Base-by-base conservation (phyloP, 2,113 vertebrate species). In the Chaetops frenatus region DNA sequence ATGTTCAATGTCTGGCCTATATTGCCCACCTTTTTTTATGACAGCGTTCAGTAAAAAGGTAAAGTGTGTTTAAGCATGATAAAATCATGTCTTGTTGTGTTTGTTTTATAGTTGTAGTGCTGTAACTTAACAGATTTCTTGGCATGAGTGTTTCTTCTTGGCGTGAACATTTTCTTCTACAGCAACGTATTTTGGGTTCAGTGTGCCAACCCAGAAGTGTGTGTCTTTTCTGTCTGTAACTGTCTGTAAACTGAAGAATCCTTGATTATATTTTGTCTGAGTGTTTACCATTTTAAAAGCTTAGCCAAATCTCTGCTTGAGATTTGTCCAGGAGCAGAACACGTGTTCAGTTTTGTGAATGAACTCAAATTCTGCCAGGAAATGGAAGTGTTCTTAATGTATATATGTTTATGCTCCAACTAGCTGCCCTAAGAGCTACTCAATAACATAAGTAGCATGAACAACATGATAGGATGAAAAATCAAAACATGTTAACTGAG, bases 81-180 rank as follows among this genome's bases (percentile, higher is more conserved):
- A 56, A 79, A 88, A 90, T 69, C 22, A 36, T 42, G 31, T 60
- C 56, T 92, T 77, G 35, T 58, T 29, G 24, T 70, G 27, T 76
- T 95, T 92, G 33, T 89, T 89, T 91, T 79, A 58, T 76, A 89
- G 71, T 17, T 85, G 28, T 76, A 54, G 19, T 56, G 33, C 31
- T 91, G 78, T 58, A 91, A 76, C 33, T 64, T 47, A 83, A 89
- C 57, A 76, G 90, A 54, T 96, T 94, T 86, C 48, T 47, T 95
- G 91, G 85, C 73, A 25, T 57, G 54, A 83, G 29, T 0, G 0
- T 66, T 90, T 76, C 45, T 91, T 64, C 47, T 76, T 89, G 87
- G 95, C 73, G 47, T 64, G 48, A 93, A 48, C 21, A 1, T 38
- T 92, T 84, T 66, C 50, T 95, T 74, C 65, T 79, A 64, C 67